phyloP scores from a whole-genome alignment of 2,888 invertebrate genomes.

The Drosophila nr. perissopoda region DNA sequence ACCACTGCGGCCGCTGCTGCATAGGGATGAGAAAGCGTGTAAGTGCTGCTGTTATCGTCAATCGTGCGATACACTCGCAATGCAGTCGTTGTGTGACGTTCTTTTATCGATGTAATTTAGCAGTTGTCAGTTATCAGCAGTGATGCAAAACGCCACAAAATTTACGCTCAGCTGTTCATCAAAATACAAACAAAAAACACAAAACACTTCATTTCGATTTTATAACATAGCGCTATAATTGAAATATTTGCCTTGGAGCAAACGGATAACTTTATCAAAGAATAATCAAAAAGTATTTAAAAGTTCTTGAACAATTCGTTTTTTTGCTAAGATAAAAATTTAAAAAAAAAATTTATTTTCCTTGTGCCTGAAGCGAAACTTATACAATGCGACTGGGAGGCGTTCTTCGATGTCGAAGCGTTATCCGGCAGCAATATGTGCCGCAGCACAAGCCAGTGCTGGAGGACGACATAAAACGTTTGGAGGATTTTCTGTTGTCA shows the following conservation, averaged over 20 bases:
- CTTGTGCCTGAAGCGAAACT: constrained; percentile 18
- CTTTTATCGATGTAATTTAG: neutral
- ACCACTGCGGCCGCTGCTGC: constrained; percentile 61
- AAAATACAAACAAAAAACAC: constrained; percentile 20
- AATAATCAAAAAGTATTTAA: neutral
- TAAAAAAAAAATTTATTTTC: neutral
- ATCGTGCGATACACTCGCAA: constrained; percentile 28
- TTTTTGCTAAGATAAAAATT: neutral
- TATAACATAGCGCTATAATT: constrained; percentile 16
- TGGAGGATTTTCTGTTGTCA: constrained; percentile 82
- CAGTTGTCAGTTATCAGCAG: neutral
- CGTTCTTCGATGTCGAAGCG: constrained; percentile 59
- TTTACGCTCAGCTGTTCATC: constrained; percentile 37
- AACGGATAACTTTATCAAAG: neutral
- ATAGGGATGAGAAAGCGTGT: constrained; percentile 51
- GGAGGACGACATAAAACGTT: constrained; percentile 86
- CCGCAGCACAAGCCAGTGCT: constrained; percentile 90
- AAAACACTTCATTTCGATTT: constrained; percentile 7
- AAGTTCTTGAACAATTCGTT: neutral
- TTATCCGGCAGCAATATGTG: constrained; percentile 85
- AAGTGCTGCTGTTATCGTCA: constrained; percentile 37
- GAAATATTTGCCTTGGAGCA: neutral
- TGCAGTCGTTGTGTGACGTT: constrained; percentile 24
- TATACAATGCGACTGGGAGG: constrained; percentile 78
- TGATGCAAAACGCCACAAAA: constrained; percentile 13